Conservation (phyloP, 2,113 vertebrate species). For the Candoia aspera region DNA sequence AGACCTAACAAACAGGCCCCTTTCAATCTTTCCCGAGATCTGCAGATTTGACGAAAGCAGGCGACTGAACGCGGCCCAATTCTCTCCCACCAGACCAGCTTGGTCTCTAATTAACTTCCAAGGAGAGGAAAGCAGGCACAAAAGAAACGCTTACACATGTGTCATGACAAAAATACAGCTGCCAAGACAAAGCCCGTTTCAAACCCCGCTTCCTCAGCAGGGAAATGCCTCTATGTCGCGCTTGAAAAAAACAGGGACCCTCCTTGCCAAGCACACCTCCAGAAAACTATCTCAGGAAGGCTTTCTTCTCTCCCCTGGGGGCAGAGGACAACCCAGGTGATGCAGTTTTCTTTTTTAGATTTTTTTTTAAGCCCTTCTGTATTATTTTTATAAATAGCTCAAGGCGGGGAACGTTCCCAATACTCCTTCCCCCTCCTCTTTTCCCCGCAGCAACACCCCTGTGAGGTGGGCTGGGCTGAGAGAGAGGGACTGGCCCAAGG, state of each 20-base stretch:
- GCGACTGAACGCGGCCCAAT: not conserved
- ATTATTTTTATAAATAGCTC: too few species aligned
- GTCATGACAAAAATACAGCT: conserved; percentile 13
- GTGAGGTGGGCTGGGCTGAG: too few species aligned
- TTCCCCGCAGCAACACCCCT: too few species aligned
- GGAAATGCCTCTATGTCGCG: conserved; percentile 1
- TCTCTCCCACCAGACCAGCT: not conserved
- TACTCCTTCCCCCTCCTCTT: too few species aligned
- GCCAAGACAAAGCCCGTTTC: conserved; percentile 22
- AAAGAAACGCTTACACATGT: not conserved
- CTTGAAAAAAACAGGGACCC: not conserved
- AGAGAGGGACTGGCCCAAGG: too few species aligned
- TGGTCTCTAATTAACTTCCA: not conserved
- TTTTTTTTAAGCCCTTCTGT: too few species aligned
- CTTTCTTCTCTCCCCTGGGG: not conserved
- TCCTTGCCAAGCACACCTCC: not conserved
- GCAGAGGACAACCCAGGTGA: not conserved
- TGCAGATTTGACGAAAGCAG: not conserved
- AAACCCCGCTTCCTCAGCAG: not conserved
- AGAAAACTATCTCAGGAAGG: not conserved
- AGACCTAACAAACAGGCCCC: not conserved
- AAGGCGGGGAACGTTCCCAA: too few species aligned
- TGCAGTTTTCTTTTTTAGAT: too few species aligned
- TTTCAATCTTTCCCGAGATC: not conserved
- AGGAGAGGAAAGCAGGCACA: not conserved